Percentiles rank a stretch among this genome's conserved stretches.
Evolutionary conservation across 2,888 invertebrate genomes (phyloP).

Genomic region (Hyppa rectilinea): DNA sequence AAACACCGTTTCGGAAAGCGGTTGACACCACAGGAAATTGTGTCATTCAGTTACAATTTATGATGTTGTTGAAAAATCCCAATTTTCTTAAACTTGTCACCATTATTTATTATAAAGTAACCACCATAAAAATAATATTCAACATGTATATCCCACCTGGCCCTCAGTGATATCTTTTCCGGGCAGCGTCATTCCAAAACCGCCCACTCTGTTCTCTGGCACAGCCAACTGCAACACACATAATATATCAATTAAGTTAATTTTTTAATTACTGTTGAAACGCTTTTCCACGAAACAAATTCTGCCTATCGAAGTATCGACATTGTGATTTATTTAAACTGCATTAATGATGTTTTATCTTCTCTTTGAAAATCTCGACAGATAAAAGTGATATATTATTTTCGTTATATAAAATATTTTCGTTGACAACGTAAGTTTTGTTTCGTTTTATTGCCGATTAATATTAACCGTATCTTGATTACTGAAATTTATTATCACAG

Average conservation of each 20-base stretch:
- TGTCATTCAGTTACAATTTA: not conserved
- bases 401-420: too few species aligned
- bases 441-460: slow-evolving; percentile 39
- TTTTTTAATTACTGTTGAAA: slow-evolving; percentile 22
- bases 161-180: slow-evolving; percentile 90
- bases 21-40: not conserved
- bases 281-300: slow-evolving; percentile 40
- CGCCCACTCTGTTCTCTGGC: slow-evolving; percentile 65
- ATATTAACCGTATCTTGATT: slow-evolving; percentile 28
- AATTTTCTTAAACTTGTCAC: not conserved
- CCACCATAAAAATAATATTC: not conserved
- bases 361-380: slow-evolving; percentile 31
- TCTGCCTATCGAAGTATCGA: slow-evolving; percentile 4
- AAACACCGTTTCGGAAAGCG: not conserved
- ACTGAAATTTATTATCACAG: slow-evolving; percentile 20
- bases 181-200: slow-evolving; percentile 81
- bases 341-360: slow-evolving; percentile 28
- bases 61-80: not conserved
- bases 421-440: slow-evolving; percentile 23
- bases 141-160: slow-evolving; percentile 86
- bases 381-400: too few species aligned
- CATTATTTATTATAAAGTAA: not conserved
- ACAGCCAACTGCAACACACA: slow-evolving; percentile 73
- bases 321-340: slow-evolving; percentile 39
- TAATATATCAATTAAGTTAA: slow-evolving; percentile 25